A percentile compares a stretch with the other conserved stretches of the same genome.
These are phyloP conservation scores for Hyphantria cunea DNA, from an alignment of 1,140 invertebrate genomes.

Conservation along the genomic window DNA sequence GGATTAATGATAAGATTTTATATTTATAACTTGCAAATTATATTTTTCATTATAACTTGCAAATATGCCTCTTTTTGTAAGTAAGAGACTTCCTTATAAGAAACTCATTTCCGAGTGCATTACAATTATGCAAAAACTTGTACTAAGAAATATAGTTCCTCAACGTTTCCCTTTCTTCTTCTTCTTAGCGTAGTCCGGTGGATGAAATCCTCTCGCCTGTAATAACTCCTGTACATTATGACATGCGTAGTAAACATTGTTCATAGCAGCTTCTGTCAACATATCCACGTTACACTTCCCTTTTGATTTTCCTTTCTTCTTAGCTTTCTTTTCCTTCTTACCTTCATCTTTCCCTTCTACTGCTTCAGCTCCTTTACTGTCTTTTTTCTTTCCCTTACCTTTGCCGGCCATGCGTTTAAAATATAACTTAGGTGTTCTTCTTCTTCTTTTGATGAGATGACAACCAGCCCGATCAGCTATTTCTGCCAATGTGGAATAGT, in stretches of 20 bases:
- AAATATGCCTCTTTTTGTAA: no score
- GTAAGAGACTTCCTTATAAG: no score
- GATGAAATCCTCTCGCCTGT: constrained; percentile 90
- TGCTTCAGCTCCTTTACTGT: constrained; percentile 39
- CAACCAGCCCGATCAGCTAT: no score
- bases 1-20: no score
- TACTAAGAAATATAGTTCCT: no score
- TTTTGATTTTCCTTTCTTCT: constrained; percentile 83
- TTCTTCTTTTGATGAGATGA: no score
- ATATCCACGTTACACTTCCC: constrained; percentile 88
- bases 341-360: constrained; percentile 57
- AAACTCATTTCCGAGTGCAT: no score
- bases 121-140: no score
- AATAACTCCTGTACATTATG: constrained; percentile 92
- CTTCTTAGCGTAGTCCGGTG: constrained; percentile 91
- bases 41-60: no score
- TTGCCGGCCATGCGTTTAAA: constrained; percentile 53
- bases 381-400: constrained; percentile 67
- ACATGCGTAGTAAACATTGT: constrained; percentile 93
- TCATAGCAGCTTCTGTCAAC: constrained; percentile 92
- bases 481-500: constrained; percentile 13
- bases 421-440: constrained; percentile 1
- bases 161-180: constrained; percentile 87
- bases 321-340: constrained; percentile 65
- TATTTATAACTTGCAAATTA: no score